Base-by-base conservation (phyloP, 37 sponge, comb jelly and placozoan species). In the Chondrilla cf. caribensis region DNA sequence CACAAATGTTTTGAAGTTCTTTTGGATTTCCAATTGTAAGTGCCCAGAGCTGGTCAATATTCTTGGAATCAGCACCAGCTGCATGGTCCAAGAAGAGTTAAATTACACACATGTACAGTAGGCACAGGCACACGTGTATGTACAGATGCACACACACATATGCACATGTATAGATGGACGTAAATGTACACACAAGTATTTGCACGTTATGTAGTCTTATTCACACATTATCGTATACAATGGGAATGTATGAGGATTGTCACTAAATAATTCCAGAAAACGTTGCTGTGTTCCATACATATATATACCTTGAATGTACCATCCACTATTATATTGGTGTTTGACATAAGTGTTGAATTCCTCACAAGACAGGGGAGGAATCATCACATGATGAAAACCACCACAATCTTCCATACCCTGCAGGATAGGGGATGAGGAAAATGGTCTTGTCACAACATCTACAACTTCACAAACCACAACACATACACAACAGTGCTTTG, bases 1-100 rank as follows among this genome's bases (percentile, higher is more conserved):
- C 11, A 47, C 11, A 47, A 47, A 47, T 47, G 51, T 47, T 47
- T 6, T 14, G 51, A 47, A 47, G 65, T 82, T 82, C 82, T 15
- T 40, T 41, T 25, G 90, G 86, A 78, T 82, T 82, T 7, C 90
- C 86, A 28, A 68, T 38, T 2, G 86, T 78, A 25, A 89, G 83
- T 38, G 82, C 21, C 90, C 90, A 89, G 55, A 89, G 44, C 83
- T 89, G 85, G 24, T 85, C 58, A 57, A 83, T 54, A 44, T 58
- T 73, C 0, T 2, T 17, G 17, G 21, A 62, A 72, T 35, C 4
- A 35, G 26, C 54, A 47, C 17, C 68, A 41, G 31, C 70, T 31
- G 54, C 26, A 43, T 32, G 8, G 43, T 24, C 36, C 22, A 26
- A 36, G 19, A 54, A 31, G 42, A 82, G 54, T 84, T n/a, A 80